Percentiles rank a stretch among this genome's conserved stretches.
phyloP scores from a whole-genome alignment of 2,888 invertebrate genomes.

The Stegophylla sp. region DNA sequence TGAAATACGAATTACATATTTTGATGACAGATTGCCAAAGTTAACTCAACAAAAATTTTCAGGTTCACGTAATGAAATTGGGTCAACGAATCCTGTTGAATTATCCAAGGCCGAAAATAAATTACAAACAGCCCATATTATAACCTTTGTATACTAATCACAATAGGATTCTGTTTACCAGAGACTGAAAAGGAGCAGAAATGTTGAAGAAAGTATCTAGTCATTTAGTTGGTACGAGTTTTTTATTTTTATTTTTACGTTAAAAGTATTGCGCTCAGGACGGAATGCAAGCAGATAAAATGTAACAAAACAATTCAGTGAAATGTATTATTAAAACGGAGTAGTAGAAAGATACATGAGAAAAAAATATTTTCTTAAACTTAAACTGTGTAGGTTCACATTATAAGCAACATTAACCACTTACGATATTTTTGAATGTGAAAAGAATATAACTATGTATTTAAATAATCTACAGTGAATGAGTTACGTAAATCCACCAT shows the following conservation, averaged over 20 bases:
- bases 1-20: constrained; percentile 19
- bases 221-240: constrained; percentile 20
- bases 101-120: constrained; percentile 18
- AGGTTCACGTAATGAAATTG: constrained; percentile 18
- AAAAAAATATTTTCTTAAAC: constrained; percentile 1
- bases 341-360: background rate
- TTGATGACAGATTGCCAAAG: constrained; percentile 29
- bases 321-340: background rate
- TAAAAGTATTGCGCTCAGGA: constrained; percentile 15
- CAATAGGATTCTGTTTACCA: background rate
- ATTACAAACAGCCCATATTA: background rate
- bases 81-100: constrained; percentile 27
- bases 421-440: constrained; percentile 5
- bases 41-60: background rate
- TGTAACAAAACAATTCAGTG: constrained; percentile 1
- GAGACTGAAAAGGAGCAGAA: constrained; percentile 14
- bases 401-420: background rate
- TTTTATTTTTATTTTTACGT: background rate
- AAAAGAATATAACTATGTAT: constrained; percentile 9
- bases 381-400: constrained; percentile 5
- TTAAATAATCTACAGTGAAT: background rate
- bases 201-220: constrained; percentile 12
- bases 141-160: constrained; percentile 3
- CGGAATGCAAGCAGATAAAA: background rate
- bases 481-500: background rate